These are phyloP conservation scores for Erpobdella octoculata DNA, from an alignment of 2,888 invertebrate genomes.

Conservation along the genomic window DNA sequence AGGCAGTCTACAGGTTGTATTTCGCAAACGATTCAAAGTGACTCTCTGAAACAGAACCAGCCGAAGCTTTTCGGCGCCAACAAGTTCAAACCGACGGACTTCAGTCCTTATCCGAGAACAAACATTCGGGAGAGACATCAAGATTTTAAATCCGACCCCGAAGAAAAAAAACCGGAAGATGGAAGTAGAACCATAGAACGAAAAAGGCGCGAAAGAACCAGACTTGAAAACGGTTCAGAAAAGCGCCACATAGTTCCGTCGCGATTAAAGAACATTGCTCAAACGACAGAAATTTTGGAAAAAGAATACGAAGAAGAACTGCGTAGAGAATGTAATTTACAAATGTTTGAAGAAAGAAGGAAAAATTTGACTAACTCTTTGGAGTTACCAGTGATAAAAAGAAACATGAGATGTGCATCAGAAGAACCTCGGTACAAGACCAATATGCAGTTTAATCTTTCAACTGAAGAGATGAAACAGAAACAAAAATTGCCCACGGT, in stretches of 20 bases:
- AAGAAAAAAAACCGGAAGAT: not conserved
- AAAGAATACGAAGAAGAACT: conserved; percentile 19
- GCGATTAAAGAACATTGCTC: conserved; percentile 15
- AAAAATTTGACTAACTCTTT: not conserved
- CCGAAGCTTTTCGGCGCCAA: conserved; percentile 23
- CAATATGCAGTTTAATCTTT: conserved; percentile 4
- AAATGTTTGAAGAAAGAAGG: conserved; percentile 20
- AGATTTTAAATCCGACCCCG: not conserved
- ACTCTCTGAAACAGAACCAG: conserved; percentile 7
- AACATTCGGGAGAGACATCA: not conserved
- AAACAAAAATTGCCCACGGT: not conserved
- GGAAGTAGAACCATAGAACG: not conserved
- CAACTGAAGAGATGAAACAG: conserved; percentile 2
- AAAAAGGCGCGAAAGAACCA: not conserved
- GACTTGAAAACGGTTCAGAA: not conserved
- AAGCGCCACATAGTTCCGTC: conserved; percentile 12
- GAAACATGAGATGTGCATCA: conserved; percentile 4
- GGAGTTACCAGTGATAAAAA: not conserved
- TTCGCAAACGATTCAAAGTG: not conserved
- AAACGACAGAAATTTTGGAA: conserved; percentile 9
- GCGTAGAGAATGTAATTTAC: conserved; percentile 10
- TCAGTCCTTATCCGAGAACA: not conserved
- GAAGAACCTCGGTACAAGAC: conserved; percentile 18
- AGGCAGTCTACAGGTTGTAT: conserved; percentile 26
- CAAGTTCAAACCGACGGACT: conserved; percentile 6